phyloP scores from a whole-genome alignment of 2,797 vertebrate species.

The Amphiprion clarkii region DNA sequence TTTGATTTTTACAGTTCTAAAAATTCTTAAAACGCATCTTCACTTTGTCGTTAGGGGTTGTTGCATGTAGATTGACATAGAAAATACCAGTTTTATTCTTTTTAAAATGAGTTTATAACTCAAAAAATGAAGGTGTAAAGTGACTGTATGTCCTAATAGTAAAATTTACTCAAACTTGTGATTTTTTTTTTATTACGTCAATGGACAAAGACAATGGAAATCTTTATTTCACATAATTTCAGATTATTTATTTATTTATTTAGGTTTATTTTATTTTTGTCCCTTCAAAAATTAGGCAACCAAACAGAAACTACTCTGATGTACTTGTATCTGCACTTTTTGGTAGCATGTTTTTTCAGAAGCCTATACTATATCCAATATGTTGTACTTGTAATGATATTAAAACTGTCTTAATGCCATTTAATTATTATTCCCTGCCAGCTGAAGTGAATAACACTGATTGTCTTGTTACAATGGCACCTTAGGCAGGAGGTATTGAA shows the following conservation, averaged over 20 bases:
- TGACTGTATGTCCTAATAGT: not conserved
- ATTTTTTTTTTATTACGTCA: not conserved
- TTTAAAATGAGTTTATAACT: not conserved
- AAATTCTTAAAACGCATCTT: not conserved
- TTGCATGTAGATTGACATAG: not conserved
- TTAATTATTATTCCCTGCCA: no score
- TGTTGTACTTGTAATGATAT: no score
- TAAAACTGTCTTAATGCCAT: no score
- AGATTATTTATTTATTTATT: no score
- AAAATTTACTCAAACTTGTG: not conserved
- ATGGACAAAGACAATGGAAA: not conserved
- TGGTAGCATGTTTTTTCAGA: not conserved
- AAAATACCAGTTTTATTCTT: not conserved
- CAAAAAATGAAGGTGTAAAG: not conserved
- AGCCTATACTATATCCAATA: no score
- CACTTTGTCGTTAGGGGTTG: not conserved
- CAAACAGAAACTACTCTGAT: not conserved
- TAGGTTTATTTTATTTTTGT: not conserved
- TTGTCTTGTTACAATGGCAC: no score
- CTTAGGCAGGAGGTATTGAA: no score
- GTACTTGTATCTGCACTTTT: not conserved
- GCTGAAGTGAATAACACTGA: no score
- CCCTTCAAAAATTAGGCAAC: not conserved
- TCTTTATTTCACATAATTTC: not conserved
- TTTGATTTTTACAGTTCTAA: not conserved